Evolutionary conservation across 2,797 vertebrate species (phyloP), one percentile per base, ranked within the genome.

Genomic region (Helostoma temminkii): DNA sequence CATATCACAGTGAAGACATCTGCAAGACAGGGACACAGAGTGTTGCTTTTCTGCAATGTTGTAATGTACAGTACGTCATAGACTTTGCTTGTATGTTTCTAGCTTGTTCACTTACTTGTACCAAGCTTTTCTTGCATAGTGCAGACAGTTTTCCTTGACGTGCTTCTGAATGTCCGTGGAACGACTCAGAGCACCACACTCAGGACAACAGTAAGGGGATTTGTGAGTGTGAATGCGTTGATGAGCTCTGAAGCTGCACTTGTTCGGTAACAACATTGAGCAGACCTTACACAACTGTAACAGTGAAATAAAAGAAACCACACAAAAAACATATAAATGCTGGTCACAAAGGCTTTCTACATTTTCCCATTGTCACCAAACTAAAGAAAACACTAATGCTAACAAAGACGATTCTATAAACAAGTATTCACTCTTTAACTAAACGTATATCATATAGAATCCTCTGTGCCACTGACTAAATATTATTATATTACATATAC

Each of bases 111-210:
- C 97, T 83, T 89, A 99, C 98, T 96, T 97, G 95, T 96, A 96
- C 81, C 96, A 97, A 21, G 96, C 95, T 90, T 96, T 98, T 84
- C 97, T 96, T 70, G 97, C 93, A 49, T 97, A 99, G 83, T 99
- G 98, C 78, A 99, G 94, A 87, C 98, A 99, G 85, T 98, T 98
- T 85, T 98, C 96, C 84, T 94, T 97, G 74, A 99, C 95, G 0
- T 99, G 98, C 32, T 95, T 98, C 88, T 99, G 97, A 89, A 99
- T 96, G 83, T 99, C 97, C 46, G 94, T 94, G 0, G 96, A 98
- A 50, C 95, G 95, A 71, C 95, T 96, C 65, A 96, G 91, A 0
- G 94, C 95, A 0, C 98, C 98, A 0, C 98, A 99, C 91, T 99
- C 98, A 0, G 98, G 97, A 81, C 98, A 99, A 91, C 96, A 96